Percentiles rank a stretch among this genome's conserved stretches.
Conservation (phyloP, 2,888 invertebrate genomes). For the Drosophila tanythrix region DNA sequence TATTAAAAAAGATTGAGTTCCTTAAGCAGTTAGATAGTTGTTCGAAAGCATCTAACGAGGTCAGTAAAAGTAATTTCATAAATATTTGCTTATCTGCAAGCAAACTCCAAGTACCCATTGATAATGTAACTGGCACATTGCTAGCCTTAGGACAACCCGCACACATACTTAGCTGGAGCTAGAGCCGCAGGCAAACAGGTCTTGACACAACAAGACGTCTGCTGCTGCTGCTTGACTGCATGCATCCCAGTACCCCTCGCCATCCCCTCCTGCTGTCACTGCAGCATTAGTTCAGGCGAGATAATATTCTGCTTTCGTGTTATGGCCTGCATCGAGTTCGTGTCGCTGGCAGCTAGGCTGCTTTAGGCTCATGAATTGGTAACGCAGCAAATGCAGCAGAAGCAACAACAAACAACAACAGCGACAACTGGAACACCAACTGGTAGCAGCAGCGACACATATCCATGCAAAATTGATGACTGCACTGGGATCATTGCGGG, state of each 20-base stretch:
- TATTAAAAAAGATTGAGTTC: neutral
- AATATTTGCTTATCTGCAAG: slow-evolving; percentile 35
- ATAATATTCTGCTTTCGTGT: slow-evolving; percentile 60
- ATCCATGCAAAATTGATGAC: slow-evolving; percentile 71
- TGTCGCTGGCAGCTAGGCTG: slow-evolving; percentile 53
- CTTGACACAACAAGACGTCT: slow-evolving; percentile 10
- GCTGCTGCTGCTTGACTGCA: slow-evolving; percentile 2
- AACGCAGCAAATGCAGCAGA: slow-evolving; percentile 69
- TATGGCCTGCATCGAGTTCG: slow-evolving; percentile 59
- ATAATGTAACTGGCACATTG: slow-evolving; percentile 22
- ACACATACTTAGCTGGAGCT: neutral
- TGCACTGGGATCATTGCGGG: slow-evolving; percentile 37
- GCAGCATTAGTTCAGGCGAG: slow-evolving; percentile 41
- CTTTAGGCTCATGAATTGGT: slow-evolving; percentile 70
- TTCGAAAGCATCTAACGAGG: slow-evolving; percentile 1
- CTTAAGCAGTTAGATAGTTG: neutral
- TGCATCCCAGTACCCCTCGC: neutral
- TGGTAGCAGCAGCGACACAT: slow-evolving; percentile 31
- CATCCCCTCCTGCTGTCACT: neutral
- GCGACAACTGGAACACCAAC: slow-evolving; percentile 7
- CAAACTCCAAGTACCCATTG: slow-evolving; percentile 8
- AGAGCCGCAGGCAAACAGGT: slow-evolving; percentile 12
- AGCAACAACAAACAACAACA: slow-evolving; percentile 39
- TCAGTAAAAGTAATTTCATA: slow-evolving; percentile 29
- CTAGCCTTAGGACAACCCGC: slow-evolving; percentile 16